A percentile compares a stretch with the other conserved stretches of the same genome.
Evolutionary conservation across 2,113 vertebrate species (phyloP).

Genomic region (Urocolius indicus): DNA sequence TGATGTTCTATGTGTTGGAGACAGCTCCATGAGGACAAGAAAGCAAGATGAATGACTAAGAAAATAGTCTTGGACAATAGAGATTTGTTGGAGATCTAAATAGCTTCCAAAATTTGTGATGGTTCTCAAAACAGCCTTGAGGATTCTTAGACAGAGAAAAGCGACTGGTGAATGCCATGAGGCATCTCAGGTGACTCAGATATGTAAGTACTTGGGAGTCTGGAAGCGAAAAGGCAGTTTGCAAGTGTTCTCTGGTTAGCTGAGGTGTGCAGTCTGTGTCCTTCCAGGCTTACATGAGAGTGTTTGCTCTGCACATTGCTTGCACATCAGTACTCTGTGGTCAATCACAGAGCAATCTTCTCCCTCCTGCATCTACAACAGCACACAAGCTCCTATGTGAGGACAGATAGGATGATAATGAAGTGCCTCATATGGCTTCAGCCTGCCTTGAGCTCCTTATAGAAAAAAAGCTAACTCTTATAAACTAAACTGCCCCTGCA

Average conservation of each 20-base stretch:
- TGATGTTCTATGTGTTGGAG: neutral
- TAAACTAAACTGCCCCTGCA: neutral
- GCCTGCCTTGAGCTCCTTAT: neutral
- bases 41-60: neutral
- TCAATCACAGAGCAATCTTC: neutral
- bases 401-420: neutral
- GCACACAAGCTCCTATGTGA: rapidly evolving
- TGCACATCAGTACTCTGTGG: neutral
- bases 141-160: neutral
- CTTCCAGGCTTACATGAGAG: neutral
- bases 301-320: neutral
- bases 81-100: neutral
- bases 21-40: neutral
- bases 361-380: neutral
- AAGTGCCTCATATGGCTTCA: neutral
- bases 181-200: neutral
- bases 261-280: neutral
- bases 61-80: neutral
- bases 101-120: neutral
- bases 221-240: neutral
- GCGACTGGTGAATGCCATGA: neutral
- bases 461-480: neutral
- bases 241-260: neutral
- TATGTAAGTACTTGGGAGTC: neutral
- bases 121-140: neutral